These are phyloP conservation scores for Falco rusticolus DNA, from an alignment of 2,797 vertebrate species.

Conservation along the genomic window DNA sequence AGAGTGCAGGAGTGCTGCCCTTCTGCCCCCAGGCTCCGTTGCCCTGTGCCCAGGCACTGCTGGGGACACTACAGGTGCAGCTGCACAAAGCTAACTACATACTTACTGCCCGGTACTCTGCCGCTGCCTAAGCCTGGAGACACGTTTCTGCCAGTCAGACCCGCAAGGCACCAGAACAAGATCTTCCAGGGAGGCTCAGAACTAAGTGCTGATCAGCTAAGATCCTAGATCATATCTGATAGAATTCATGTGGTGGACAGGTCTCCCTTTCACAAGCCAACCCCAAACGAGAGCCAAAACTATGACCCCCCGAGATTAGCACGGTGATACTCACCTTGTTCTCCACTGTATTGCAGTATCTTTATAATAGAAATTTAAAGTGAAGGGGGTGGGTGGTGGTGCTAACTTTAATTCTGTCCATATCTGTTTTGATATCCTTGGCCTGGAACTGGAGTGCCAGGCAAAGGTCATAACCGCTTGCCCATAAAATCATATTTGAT, in stretches of 20 bases:
- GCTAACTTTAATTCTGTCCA: background rate
- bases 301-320: background rate
- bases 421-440: background rate
- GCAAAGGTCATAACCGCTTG: background rate
- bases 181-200: background rate
- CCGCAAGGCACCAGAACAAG: background rate
- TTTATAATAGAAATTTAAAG: background rate
- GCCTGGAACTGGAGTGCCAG: rapidly evolving
- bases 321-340: background rate
- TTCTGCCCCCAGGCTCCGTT: background rate
- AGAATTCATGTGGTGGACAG: background rate
- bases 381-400: rapidly evolving
- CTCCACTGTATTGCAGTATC: background rate
- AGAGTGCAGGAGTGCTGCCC: background rate
- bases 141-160: background rate
- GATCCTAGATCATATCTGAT: background rate
- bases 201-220: background rate
- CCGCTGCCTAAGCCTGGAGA: background rate
- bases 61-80: background rate
- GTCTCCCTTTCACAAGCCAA: background rate
- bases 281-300: background rate
- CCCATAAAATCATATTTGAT: background rate
- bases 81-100: rapidly evolving
- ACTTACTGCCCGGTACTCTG: rapidly evolving
- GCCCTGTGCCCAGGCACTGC: background rate